Evolutionary conservation across 2,113 vertebrate species (phyloP).

Genomic region (Phyllostomus hastatus): DNA sequence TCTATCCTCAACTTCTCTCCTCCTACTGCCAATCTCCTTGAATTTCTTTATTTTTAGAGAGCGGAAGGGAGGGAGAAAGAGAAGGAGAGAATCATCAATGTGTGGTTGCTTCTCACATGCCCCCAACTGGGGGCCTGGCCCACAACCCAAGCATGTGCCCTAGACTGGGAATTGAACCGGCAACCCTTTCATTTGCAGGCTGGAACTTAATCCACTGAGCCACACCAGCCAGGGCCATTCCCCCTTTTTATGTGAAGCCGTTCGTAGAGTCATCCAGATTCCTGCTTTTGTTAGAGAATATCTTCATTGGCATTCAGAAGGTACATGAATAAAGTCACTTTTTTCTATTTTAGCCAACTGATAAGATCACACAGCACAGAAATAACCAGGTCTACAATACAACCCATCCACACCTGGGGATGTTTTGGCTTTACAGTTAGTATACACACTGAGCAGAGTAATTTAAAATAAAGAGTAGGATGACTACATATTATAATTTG

Average conservation of each 20-base stretch:
- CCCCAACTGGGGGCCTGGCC: too few species aligned
- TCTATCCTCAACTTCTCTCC: not conserved
- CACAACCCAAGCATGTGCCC: too few species aligned
- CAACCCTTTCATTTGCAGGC: too few species aligned
- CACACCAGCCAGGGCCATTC: too few species aligned
- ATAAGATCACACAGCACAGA: slow-evolving; percentile 50
- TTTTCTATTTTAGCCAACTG: slow-evolving; percentile 36
- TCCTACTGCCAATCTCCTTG: not conserved
- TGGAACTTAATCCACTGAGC: too few species aligned
- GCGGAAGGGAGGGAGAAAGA: too few species aligned
- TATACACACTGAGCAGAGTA: slow-evolving; percentile 4
- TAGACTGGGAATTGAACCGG: too few species aligned
- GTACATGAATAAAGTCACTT: slow-evolving; percentile 24
- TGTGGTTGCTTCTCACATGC: too few species aligned
- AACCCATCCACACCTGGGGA: slow-evolving; percentile 43
- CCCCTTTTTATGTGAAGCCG: not conserved
- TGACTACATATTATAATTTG: slow-evolving; percentile 74
- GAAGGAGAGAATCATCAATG: too few species aligned
- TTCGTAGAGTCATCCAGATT: not conserved
- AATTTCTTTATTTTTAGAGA: too few species aligned
- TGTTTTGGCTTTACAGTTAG: slow-evolving; percentile 63
- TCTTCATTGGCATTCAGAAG: not conserved
- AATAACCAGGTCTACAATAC: slow-evolving; percentile 43
- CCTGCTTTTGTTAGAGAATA: not conserved
- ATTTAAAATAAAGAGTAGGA: slow-evolving; percentile 76